Evolutionary conservation across 2,797 vertebrate genomes (phyloP).

Genomic region (Crossoptilon crossoptilon): DNA sequence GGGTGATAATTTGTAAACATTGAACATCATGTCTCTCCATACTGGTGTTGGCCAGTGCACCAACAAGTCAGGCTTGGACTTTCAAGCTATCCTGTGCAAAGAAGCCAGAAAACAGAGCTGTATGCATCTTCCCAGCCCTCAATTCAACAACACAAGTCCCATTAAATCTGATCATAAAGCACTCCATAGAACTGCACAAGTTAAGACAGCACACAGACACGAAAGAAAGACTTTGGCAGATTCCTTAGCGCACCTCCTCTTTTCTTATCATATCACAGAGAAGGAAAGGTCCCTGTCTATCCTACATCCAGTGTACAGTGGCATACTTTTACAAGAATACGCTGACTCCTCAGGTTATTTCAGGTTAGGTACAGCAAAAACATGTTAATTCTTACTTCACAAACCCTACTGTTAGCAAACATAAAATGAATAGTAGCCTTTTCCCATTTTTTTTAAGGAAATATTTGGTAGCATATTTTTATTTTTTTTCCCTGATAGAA

Average conservation of each 20-base stretch:
- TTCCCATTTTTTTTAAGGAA: not conserved
- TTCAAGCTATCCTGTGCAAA: not conserved
- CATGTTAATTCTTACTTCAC: not conserved
- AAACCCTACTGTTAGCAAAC: not conserved
- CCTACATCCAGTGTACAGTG: not conserved
- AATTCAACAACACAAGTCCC: not conserved
- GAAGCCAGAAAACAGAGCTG: conserved; percentile 13
- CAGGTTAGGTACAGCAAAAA: not conserved
- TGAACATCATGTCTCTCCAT: not conserved
- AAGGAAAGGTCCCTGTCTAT: not conserved
- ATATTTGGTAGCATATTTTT: not conserved
- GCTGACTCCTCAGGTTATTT: not conserved
- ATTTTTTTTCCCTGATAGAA: not conserved
- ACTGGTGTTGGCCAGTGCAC: not conserved
- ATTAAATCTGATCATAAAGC: not conserved
- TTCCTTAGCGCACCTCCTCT: not conserved
- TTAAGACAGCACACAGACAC: not conserved
- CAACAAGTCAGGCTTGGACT: conserved; percentile 20
- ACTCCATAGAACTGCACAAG: not conserved
- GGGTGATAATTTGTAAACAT: conserved; percentile 1
- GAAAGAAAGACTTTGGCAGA: not conserved
- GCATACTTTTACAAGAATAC: not conserved
- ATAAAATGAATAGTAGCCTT: not conserved
- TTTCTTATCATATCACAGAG: conserved; percentile 1
- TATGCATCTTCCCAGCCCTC: not conserved